These are phyloP conservation scores for Boleophthalmus pectinirostris DNA, from an alignment of 2,113 vertebrate species.

Conservation along the genomic window DNA sequence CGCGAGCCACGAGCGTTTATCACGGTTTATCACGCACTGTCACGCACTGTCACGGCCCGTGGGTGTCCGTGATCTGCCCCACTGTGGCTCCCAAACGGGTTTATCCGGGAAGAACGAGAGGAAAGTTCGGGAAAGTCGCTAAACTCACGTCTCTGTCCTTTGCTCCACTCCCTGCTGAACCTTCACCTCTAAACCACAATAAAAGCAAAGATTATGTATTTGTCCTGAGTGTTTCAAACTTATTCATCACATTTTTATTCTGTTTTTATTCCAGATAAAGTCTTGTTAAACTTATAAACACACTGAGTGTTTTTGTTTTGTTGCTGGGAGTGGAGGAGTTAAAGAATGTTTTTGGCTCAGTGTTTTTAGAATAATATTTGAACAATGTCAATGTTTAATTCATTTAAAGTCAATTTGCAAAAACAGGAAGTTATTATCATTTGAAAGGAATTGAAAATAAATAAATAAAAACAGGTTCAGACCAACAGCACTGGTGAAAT, in stretches of 20 bases:
- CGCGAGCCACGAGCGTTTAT: slow-evolving; percentile 15
- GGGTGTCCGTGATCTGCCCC: not conserved
- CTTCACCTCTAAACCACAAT: not conserved
- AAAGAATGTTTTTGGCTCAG: too few species aligned
- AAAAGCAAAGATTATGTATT: not conserved
- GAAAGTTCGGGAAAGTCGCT: not conserved
- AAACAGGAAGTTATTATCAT: too few species aligned
- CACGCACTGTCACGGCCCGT: not conserved
- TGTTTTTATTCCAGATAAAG: too few species aligned
- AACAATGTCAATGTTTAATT: too few species aligned
- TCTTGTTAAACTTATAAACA: too few species aligned
- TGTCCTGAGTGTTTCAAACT: not conserved
- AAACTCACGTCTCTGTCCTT: not conserved
- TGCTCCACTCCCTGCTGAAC: not conserved
- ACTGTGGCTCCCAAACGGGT: not conserved
- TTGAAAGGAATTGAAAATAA: too few species aligned
- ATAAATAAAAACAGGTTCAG: too few species aligned
- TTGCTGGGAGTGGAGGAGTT: too few species aligned
- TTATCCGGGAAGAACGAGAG: not conserved
- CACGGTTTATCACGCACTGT: not conserved
- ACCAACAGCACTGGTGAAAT: too few species aligned
- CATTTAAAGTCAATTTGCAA: too few species aligned
- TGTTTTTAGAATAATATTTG: too few species aligned
- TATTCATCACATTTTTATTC: not conserved
- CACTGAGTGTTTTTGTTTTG: too few species aligned